Evolutionary conservation across 2,113 vertebrate species (phyloP).

Genomic region (zebrafish (Danio rerio)): GRCz12tu NC_133188.1:25844501-25845000

Average conservation of each 20-base stretch:
- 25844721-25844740: not conserved
- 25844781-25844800: not conserved
- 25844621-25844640: not conserved
- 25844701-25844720: not conserved
- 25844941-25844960: constrained; percentile 14
- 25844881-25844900: not conserved
- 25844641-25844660: constrained; percentile 3
- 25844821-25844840: not conserved
- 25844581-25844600: not conserved
- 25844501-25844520: not conserved
- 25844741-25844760: not conserved
- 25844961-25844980: not conserved
- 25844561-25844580: not conserved
- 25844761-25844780: not conserved
- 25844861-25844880: not conserved
- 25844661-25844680: not conserved
- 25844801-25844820: not conserved
- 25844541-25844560: not conserved
- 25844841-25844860: not conserved
- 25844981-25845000: not conserved
- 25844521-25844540: not conserved
- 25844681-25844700: not conserved
- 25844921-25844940: not conserved
- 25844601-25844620: not conserved
- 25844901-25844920: not conserved